phyloP scores from a whole-genome alignment of 2,888 invertebrate genomes.

The Chironomus riparius region DNA sequence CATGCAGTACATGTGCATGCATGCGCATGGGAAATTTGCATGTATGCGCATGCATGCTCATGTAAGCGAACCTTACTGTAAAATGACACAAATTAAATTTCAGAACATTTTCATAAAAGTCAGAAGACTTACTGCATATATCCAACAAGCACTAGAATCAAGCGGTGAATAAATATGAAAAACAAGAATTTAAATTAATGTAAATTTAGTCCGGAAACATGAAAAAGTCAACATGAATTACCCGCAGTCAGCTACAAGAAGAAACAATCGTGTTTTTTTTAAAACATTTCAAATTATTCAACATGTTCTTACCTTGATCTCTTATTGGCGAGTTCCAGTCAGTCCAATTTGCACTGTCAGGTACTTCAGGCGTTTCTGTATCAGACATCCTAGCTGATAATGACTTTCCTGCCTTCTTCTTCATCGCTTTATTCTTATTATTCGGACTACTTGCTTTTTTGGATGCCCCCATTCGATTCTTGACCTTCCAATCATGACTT shows the following conservation, averaged over 20 bases:
- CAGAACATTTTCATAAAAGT: not conserved
- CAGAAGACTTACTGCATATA: not conserved
- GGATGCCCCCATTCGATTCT: not conserved
- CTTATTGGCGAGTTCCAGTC: not conserved
- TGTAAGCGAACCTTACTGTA: no score
- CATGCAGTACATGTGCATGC: no score
- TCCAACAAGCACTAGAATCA: conserved; percentile 3
- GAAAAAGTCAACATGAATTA: not conserved
- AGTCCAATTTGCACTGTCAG: not conserved
- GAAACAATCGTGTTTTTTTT: not conserved
- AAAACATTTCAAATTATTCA: not conserved
- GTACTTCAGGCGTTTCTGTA: not conserved
- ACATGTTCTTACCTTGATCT: not conserved
- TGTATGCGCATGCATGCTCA: no score
- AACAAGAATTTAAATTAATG: not conserved
- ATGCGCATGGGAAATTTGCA: no score
- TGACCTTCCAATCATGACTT: not conserved
- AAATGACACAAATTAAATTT: not conserved
- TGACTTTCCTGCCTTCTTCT: not conserved
- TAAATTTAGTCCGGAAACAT: not conserved
- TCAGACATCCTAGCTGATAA: not conserved
- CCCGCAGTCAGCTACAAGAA: not conserved
- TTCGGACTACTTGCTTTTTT: not conserved
- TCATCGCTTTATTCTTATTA: not conserved
- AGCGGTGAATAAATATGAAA: not conserved